Evolutionary conservation across 2,888 invertebrate genomes (phyloP).

Genomic region (Dioctria linearis): DNA sequence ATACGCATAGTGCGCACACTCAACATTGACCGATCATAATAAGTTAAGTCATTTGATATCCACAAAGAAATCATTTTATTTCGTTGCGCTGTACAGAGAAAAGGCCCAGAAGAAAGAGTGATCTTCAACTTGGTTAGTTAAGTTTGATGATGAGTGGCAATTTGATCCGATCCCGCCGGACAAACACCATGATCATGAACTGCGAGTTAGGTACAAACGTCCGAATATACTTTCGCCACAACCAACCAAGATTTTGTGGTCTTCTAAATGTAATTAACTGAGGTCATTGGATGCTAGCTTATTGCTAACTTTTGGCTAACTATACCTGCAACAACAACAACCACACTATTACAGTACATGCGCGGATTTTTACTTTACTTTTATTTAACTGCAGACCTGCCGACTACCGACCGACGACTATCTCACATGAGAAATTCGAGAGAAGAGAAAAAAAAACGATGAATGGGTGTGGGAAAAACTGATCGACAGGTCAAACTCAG

Average conservation of each 20-base stretch:
- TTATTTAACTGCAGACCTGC: neutral
- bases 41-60: conserved; percentile 6
- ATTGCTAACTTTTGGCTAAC: too few species aligned
- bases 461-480: conserved; percentile 52
- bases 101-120: neutral
- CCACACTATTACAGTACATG: too few species aligned
- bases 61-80: conserved; percentile 26
- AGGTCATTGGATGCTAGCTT: conserved; percentile 21
- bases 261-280: conserved; percentile 22
- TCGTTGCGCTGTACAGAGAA: too few species aligned
- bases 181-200: neutral
- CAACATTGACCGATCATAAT: neutral
- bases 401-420: conserved; percentile 8
- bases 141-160: conserved; percentile 27
- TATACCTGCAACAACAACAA: too few species aligned
- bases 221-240: conserved; percentile 32
- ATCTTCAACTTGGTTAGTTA: neutral
- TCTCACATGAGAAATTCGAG: conserved; percentile 22
- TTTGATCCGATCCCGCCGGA: conserved; percentile 27
- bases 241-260: conserved; percentile 15
- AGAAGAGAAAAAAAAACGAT: neutral
- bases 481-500: conserved; percentile 47
- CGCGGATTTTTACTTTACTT: too few species aligned
- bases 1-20: neutral
- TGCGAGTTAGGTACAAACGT: neutral